Base-by-base conservation (phyloP, 2,888 invertebrate genomes). In the Drosophila cracens region DNA sequence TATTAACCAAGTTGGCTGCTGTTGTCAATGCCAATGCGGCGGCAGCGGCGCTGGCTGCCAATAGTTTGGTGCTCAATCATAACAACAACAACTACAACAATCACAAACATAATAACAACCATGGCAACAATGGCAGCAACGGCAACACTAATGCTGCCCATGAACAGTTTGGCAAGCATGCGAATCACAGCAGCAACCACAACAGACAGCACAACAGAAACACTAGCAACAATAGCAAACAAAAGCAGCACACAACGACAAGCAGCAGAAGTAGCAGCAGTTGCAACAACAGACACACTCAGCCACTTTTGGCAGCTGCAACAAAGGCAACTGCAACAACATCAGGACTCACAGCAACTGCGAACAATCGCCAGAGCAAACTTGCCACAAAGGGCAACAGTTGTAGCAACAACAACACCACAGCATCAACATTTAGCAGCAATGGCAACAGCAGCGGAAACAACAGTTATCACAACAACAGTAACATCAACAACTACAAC, bases 1-100 rank as follows among this genome's bases (percentile, higher is more conserved):
- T 93, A 92, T 90, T 92, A 92, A 89, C 92, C 83, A 92, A 91
- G 83, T 84, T 91, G 85, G 90, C 92, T 92, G 91, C 91, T 92
- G 91, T 91, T 91, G 91, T 91, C 79, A 86, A 88, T 80, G 87
- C 90, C 81, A 87, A 87, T 82, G 87, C 89, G 76, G 87, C 89
- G 74, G 86, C 85, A 75, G 89, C 87, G 74, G 89, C 89, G 70
- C 62, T 89, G 70, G 89, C 87, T 74, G 87, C 87, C 74, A 87
- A 87, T 80, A 81, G 77, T 60, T 76, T 87, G 73, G 83, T 89
- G 70, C 73, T 82, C 52, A 84, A 79, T 65, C 84, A 81, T 64
- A 80, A 57, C 66, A 65, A 31, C 72, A 66, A 46, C 63, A 69
- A 63, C 34, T 49, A 33, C 52, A 68, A 73, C 61, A 58, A 31